A percentile compares a stretch with the other conserved stretches of the same genome.
These are phyloP conservation scores for Halcyon leucocephala DNA, from an alignment of 2,797 vertebrate species.

Conservation along the genomic window DNA sequence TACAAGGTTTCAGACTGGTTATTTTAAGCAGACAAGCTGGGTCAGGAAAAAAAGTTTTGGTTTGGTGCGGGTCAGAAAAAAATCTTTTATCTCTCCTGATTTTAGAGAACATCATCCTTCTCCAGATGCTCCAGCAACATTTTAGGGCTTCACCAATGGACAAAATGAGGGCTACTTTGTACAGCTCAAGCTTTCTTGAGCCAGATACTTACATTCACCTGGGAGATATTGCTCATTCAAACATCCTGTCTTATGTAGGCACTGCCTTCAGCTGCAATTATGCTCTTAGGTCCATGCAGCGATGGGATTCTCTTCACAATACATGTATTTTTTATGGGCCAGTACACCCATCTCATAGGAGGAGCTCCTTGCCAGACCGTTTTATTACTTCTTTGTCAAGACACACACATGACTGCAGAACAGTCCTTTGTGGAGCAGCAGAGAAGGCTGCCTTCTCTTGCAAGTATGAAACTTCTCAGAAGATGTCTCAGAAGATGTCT, in stretches of 20 bases:
- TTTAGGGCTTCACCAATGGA: not conserved
- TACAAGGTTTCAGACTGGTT: not conserved
- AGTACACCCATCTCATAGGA: not conserved
- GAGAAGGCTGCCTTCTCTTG: not conserved
- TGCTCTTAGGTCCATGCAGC: not conserved
- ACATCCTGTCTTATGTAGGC: not conserved
- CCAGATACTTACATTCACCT: not conserved
- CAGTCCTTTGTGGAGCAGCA: not conserved
- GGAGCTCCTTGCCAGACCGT: not conserved
- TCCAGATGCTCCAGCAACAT: not conserved
- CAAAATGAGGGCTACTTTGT: not conserved
- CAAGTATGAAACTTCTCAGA: not conserved
- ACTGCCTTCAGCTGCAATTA: not conserved
- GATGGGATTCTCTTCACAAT: not conserved
- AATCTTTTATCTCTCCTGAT: not conserved
- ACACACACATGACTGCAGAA: not conserved
- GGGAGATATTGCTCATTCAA: not conserved
- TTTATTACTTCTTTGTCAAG: not conserved
- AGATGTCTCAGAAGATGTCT: not conserved
- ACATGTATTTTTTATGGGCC: not conserved
- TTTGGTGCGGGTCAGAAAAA: not conserved
- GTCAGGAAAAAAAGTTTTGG: not conserved
- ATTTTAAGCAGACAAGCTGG: not conserved
- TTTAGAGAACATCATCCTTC: not conserved
- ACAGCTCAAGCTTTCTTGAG: not conserved